Evolutionary conservation across 2,113 vertebrate species (phyloP).

Genomic region (Carlito syrichta): DNA sequence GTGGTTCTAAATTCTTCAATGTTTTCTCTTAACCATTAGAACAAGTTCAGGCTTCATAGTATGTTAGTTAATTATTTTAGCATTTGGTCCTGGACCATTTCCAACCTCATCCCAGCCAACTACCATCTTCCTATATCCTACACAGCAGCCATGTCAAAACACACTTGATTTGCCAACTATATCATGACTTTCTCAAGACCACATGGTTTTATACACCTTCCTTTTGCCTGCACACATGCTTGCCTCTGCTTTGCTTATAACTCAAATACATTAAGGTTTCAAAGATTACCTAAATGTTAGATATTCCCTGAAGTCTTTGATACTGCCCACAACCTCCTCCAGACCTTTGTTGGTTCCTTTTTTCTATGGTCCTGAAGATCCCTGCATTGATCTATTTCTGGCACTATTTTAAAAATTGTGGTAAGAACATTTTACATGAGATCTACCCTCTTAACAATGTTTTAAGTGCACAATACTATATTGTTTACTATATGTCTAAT

Average conservation of each 20-base stretch:
- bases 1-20: not conserved
- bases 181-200: not conserved
- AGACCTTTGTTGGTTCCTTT: not conserved
- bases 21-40: not conserved
- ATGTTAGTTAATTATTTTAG: not conserved
- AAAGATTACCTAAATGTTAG: not conserved
- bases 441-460: not conserved
- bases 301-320: not conserved
- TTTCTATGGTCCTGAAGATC: not conserved
- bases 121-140: not conserved
- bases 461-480: not conserved
- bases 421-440: not conserved
- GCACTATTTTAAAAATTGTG: not conserved
- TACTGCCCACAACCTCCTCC: not conserved
- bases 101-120: not conserved
- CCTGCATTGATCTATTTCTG: not conserved
- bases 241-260: not conserved
- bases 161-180: not conserved
- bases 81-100: not conserved
- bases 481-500: not conserved
- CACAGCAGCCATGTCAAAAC: not conserved
- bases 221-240: not conserved
- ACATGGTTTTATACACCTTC: not conserved
- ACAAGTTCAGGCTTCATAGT: not conserved
- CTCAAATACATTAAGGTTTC: not conserved